phyloP scores from a whole-genome alignment of 2,113 vertebrate genomes.

The Platichthys stellatus region DNA sequence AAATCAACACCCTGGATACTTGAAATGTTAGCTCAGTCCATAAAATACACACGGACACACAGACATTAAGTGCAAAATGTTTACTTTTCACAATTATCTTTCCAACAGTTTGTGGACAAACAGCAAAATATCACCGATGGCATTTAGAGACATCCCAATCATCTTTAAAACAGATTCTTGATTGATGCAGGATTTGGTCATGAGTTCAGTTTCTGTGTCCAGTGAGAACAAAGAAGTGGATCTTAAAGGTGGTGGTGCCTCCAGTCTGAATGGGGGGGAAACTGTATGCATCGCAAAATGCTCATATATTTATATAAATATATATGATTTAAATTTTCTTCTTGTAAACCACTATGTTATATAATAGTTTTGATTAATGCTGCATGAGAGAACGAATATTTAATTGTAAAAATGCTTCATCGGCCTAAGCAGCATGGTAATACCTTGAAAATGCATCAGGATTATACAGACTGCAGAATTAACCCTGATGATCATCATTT shows the following conservation, averaged over 20 bases:
- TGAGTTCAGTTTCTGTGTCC: conserved; percentile 55
- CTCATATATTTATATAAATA: neutral
- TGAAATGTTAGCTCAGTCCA: conserved; percentile 25
- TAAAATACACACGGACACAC: conserved; percentile 47
- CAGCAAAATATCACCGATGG: conserved; percentile 48
- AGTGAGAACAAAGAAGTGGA: neutral
- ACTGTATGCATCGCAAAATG: conserved; percentile 14
- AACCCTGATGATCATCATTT: conserved; percentile 24
- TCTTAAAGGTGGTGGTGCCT: too few relatives aligned
- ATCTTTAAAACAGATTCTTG: conserved; percentile 34
- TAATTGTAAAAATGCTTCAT: conserved; percentile 3
- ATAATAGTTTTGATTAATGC: neutral
- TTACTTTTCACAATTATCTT: conserved; percentile 71
- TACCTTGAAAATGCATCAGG: neutral
- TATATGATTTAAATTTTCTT: neutral
- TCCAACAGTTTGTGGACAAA: conserved; percentile 52
- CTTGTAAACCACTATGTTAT: neutral
- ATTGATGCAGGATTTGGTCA: conserved; percentile 38
- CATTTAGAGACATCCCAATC: conserved; percentile 39
- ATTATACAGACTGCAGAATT: conserved; percentile 24
- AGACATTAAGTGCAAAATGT: conserved; percentile 71
- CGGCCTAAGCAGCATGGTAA: neutral
- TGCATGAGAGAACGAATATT: neutral
- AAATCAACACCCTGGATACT: conserved; percentile 12
- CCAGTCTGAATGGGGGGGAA: conserved; percentile 14